phyloP scores from a whole-genome alignment of 92 coral and sea anemone genomes.

The Phymanthus crucifer region DNA sequence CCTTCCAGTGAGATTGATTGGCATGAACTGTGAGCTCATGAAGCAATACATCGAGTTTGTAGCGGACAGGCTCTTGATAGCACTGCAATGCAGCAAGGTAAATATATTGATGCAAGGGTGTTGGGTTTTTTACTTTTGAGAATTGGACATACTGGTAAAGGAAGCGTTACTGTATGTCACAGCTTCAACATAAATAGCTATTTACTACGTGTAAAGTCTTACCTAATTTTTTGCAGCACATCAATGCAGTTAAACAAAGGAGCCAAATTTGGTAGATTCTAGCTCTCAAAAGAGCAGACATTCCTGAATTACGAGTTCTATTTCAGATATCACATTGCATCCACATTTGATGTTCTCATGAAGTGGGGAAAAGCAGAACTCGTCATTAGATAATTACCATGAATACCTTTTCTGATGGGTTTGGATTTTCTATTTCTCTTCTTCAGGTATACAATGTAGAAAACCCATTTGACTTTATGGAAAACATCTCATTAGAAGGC shows the following conservation, averaged over 20 bases:
- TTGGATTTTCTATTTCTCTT: not conserved
- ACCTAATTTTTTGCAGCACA: no score
- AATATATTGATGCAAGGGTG: not conserved
- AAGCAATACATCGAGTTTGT: slow-evolving; percentile 93
- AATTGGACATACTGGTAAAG: no score
- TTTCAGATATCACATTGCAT: no score
- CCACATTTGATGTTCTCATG: not conserved
- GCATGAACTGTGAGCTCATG: slow-evolving; percentile 90
- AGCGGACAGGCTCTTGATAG: slow-evolving; percentile 92
- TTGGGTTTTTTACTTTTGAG: no score
- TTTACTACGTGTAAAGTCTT: no score
- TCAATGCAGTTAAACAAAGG: not conserved
- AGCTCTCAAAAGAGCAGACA: no score
- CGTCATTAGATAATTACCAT: not conserved
- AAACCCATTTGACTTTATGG: slow-evolving; percentile 99
- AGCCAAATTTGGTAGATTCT: no score
- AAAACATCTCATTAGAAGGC: slow-evolving; percentile 95
- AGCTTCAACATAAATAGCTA: no score
- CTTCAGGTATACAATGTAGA: slow-evolving; percentile 74
- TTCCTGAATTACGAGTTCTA: no score
- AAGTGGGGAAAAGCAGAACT: no score
- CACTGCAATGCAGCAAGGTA: slow-evolving; percentile 49
- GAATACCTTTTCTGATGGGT: not conserved
- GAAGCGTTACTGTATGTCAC: no score
- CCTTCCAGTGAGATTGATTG: slow-evolving; percentile 79